Conservation (phyloP, 2,797 vertebrate genomes). For the Channallabes apus region DNA sequence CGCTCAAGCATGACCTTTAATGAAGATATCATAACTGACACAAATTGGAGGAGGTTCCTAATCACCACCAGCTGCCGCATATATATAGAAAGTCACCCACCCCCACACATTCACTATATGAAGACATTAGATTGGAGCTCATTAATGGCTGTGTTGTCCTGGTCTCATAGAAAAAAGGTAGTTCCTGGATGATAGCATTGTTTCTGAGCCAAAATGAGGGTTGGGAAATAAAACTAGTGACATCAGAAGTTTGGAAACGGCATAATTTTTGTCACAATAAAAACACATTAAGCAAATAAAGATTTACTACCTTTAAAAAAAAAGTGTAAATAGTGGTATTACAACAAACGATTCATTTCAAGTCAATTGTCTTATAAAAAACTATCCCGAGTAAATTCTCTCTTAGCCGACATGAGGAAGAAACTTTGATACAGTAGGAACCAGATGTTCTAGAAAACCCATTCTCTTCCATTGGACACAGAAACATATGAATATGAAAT, state of each 20-base stretch:
- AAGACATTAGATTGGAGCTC: background rate
- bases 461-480: background rate
- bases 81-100: background rate
- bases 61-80: constrained; percentile 14
- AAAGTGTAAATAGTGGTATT: background rate
- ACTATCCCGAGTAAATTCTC: background rate
- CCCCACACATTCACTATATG: background rate
- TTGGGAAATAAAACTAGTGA: background rate
- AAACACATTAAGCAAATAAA: background rate
- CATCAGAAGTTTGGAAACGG: background rate
- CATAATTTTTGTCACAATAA: background rate
- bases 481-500: background rate
- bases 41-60: constrained; percentile 21
- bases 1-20: constrained; percentile 28
- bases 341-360: background rate
- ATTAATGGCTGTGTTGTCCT: background rate
- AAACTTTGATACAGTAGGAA: background rate
- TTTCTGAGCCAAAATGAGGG: background rate
- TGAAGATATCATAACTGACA: constrained; percentile 38
- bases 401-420: background rate
- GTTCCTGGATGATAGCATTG: background rate
- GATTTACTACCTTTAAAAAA: background rate
- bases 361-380: background rate
- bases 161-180: background rate
- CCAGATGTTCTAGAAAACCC: background rate